Base-by-base conservation (phyloP, 2,888 invertebrate species). In the Electrophaes corylata region DNA sequence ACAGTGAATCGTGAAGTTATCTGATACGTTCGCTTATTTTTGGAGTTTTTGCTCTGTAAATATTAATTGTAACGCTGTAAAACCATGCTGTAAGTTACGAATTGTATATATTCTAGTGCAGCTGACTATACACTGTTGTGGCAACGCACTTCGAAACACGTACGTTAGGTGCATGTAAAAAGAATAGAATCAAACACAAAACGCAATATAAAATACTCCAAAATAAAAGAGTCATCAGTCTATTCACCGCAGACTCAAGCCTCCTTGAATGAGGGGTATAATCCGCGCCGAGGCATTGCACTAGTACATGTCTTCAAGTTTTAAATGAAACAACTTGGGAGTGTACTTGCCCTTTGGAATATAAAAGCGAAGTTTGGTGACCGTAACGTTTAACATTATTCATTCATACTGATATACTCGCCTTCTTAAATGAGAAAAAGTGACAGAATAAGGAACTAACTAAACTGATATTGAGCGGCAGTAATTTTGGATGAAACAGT, bases 201-300 rank as follows among this genome's bases (percentile, higher is more conserved):
- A 33, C 23, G 51, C 26, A 57, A 52, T 41, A 48, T 45, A 57
- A 50, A 47, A 18, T 39, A 46, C 50, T 51, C n/a, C 16, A 43
- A 51, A 46, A 51, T 23, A 49, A 41, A 46, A 35, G 33, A 41
- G 41, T 56, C 57, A 50, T 48, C 52, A 44, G 35, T 37, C 37
- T 47, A 52, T 57, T 52, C 47, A 52, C 40, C 31, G 35, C 45
- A 45, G 46, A 19, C 33, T 37, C 31, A 6, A 45, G 50, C 35
- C 46, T 35, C 33, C 49, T 44, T 20, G 26, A 43, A 48, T 11
- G 41, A 52, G 52, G 57, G 57, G 31, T 43, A 48, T 57, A 57
- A 57, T 51, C 57, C 51, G 37, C 55, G 20, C 37, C 2, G 16
- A 8, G 14, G 35, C 35, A 35, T 8, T 16, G 16, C 16, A 16